These are phyloP conservation scores for Drosophila robusta DNA, from an alignment of 2,888 invertebrate species.

Conservation along the genomic window DNA sequence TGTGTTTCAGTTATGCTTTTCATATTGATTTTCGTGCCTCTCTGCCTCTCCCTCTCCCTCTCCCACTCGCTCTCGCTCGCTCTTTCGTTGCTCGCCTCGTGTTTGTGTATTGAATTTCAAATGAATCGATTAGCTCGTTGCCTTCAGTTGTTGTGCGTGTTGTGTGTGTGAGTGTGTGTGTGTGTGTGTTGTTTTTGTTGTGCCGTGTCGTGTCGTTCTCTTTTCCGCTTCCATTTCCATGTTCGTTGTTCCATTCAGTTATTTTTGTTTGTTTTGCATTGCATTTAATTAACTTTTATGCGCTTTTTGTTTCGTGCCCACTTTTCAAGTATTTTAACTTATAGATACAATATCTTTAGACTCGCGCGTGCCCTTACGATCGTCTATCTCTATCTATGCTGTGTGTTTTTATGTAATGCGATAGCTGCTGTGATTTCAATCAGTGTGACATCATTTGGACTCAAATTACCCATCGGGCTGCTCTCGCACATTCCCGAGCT, in stretches of 20 bases:
- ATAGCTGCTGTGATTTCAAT: conserved; percentile 59
- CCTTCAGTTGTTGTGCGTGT: conserved; percentile 58
- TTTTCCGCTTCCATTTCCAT: conserved; percentile 52
- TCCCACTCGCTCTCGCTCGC: not conserved
- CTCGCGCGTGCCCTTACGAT: conserved; percentile 44
- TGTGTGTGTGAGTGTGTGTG: conserved; percentile 27
- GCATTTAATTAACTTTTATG: conserved; percentile 82
- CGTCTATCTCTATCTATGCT: conserved; percentile 10
- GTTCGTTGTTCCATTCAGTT: conserved; percentile 34
- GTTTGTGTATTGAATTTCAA: conserved; percentile 82
- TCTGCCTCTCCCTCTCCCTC: not conserved
- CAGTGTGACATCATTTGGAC: conserved; percentile 61
- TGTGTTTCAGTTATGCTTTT: conserved; percentile 81
- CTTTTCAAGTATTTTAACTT: conserved; percentile 52
- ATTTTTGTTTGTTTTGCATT: conserved; percentile 66
- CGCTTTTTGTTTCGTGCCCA: conserved; percentile 58
- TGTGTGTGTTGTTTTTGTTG: conserved; percentile 27
- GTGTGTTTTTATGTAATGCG: conserved; percentile 45
- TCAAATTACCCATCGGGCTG: conserved; percentile 30
- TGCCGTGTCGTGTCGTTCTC: conserved; percentile 50
- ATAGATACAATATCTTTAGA: conserved; percentile 63
- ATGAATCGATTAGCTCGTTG: conserved; percentile 79
- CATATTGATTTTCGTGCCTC: conserved; percentile 73
- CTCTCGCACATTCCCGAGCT: conserved; percentile 24
- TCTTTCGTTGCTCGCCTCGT: conserved; percentile 41